These are phyloP conservation scores for Polydrusus tereticollis DNA, from an alignment of 2,888 invertebrate genomes.

Conservation along the genomic window DNA sequence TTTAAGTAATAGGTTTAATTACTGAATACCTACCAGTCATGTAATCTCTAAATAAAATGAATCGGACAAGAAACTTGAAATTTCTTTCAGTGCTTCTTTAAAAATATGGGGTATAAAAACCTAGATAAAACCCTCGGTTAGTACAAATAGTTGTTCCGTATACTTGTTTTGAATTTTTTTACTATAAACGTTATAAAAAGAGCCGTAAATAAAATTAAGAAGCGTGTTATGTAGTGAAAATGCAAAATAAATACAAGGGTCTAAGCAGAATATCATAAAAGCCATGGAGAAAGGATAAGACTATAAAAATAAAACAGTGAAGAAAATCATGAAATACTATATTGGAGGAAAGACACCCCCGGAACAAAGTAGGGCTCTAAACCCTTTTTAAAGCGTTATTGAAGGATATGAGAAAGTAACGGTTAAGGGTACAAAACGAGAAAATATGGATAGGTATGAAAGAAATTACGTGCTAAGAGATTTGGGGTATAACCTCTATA, in stretches of 20 bases:
- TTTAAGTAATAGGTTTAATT: constrained; percentile 11
- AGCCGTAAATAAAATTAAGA: constrained; percentile 13
- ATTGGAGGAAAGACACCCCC: constrained; percentile 18
- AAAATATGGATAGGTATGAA: constrained; percentile 22
- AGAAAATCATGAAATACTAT: constrained; percentile 26
- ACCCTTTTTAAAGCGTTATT: constrained; percentile 26
- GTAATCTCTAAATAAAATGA: too few relatives aligned
- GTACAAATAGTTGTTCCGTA: background rate
- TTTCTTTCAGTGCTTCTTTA: background rate
- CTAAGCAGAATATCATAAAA: constrained; percentile 20
- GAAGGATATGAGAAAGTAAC: constrained; percentile 23
- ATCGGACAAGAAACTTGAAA: background rate
- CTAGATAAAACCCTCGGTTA: background rate
- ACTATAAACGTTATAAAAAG: constrained; percentile 13
- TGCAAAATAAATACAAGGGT: constrained; percentile 22
- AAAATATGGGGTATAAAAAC: background rate
- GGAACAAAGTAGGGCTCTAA: constrained; percentile 22
- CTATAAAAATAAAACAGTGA: constrained; percentile 31
- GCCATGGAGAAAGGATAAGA: constrained; percentile 20
- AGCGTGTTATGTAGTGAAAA: constrained; percentile 18
- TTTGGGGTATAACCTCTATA: background rate
- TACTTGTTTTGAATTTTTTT: constrained; percentile 17
- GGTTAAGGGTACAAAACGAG: constrained; percentile 20
- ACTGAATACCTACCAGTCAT: too few relatives aligned
- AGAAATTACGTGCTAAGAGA: constrained; percentile 16